A percentile compares a stretch with the other conserved stretches of the same genome.
Conservation (phyloP, 2,113 vertebrate species). For the Mustela lutreola region DNA sequence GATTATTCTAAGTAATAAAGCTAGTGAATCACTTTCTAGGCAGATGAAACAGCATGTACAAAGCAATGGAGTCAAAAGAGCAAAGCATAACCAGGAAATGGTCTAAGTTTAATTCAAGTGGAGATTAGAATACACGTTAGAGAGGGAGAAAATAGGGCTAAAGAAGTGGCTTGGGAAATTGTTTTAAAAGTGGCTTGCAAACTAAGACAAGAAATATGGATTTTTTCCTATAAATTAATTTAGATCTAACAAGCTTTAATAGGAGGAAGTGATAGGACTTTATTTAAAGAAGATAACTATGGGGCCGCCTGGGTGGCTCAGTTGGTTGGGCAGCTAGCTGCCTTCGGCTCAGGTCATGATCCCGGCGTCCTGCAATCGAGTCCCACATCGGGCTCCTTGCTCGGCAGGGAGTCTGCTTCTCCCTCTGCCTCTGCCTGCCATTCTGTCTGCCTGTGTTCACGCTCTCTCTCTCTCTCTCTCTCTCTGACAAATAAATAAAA, state of each 20-base stretch:
- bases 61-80: not conserved
- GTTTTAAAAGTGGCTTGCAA: slow-evolving; percentile 37
- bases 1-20: slow-evolving; percentile 7
- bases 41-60: not conserved
- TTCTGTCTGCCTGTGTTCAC: too few relatives aligned
- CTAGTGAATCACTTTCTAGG: not conserved
- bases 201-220: not conserved
- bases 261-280: not conserved
- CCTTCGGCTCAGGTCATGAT: too few relatives aligned
- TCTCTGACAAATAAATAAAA: too few relatives aligned
- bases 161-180: not conserved
- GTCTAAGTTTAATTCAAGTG: not conserved
- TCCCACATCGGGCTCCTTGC: too few relatives aligned
- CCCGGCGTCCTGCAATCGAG: too few relatives aligned
- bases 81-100: slow-evolving; percentile 4
- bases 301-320: too few relatives aligned
- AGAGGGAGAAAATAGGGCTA: not conserved
- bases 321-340: too few relatives aligned
- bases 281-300: slow-evolving; percentile 19
- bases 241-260: slow-evolving; percentile 15
- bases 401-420: too few relatives aligned
- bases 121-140: slow-evolving; percentile 34
- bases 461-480: too few relatives aligned
- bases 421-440: too few relatives aligned
- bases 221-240: not conserved